Evolutionary conservation across 2,797 vertebrate species (phyloP).

Genomic region (Esox lucius): DNA sequence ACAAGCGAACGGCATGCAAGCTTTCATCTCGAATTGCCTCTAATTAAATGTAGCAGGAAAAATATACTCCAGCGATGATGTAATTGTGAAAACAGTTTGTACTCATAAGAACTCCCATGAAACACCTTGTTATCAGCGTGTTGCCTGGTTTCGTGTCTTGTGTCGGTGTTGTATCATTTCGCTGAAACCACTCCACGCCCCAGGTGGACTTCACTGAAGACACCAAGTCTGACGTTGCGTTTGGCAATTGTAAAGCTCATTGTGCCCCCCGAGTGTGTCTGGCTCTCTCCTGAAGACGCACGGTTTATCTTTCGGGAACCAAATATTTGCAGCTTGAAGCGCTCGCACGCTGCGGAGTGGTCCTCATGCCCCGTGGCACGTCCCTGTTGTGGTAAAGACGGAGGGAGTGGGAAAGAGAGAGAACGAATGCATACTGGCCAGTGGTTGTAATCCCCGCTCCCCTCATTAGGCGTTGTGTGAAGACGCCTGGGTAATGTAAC

Average conservation of each 20-base stretch:
- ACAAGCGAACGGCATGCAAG: constrained; percentile 6
- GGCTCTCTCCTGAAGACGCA: constrained; percentile 31
- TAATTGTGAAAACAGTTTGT: background rate
- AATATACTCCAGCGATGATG: background rate
- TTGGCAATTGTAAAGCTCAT: background rate
- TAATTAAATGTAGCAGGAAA: constrained; percentile 17
- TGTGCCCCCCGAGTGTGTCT: constrained; percentile 25
- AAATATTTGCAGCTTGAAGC: constrained; percentile 14
- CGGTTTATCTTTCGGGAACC: constrained; percentile 26
- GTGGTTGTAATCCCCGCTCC: constrained; percentile 19
- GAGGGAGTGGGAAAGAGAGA: no score
- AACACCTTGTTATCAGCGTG: background rate
- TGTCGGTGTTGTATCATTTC: background rate
- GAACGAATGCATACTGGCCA: background rate
- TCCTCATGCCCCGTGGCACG: constrained; percentile 27
- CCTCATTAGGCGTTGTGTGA: constrained; percentile 46
- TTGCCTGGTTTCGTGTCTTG: background rate
- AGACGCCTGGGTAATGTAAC: constrained; percentile 47
- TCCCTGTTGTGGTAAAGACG: constrained; percentile 17
- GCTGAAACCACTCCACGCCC: background rate
- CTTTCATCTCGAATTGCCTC: constrained; percentile 26
- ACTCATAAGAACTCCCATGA: constrained; percentile 3
- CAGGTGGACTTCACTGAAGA: background rate
- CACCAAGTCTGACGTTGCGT: background rate
- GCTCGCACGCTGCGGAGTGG: background rate